These are phyloP conservation scores for Diogma glabrata DNA, from an alignment of 2,888 invertebrate species.

Conservation along the genomic window DNA sequence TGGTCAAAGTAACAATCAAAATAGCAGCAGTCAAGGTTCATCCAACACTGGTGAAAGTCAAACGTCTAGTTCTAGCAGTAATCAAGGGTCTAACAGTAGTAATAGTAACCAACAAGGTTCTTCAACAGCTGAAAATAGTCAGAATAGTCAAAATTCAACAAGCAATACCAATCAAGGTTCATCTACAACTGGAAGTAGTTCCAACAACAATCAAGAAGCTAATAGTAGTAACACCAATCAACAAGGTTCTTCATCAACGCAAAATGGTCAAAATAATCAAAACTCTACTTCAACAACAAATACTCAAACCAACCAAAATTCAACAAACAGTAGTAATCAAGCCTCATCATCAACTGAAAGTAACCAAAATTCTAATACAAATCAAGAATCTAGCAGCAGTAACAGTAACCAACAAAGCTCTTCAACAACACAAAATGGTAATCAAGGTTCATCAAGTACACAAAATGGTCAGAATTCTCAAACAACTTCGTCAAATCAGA, in stretches of 20 bases:
- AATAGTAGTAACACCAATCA: slow-evolving; percentile 11
- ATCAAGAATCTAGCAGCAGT: slow-evolving; percentile 14
- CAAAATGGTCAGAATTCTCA: slow-evolving; percentile 12
- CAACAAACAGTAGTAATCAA: slow-evolving; percentile 15
- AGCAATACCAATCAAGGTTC: background rate
- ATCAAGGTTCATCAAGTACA: slow-evolving; percentile 12
- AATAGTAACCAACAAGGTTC: slow-evolving; percentile 16
- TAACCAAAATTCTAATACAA: slow-evolving; percentile 16
- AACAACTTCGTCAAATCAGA: slow-evolving; percentile 5
- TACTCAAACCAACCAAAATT: slow-evolving; percentile 9
- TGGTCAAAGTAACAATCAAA: background rate
- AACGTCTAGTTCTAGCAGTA: slow-evolving; percentile 11
- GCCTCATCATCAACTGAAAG: slow-evolving; percentile 10
- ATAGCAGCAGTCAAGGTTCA: slow-evolving; percentile 3
- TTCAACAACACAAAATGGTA: slow-evolving; percentile 7
- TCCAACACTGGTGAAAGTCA: background rate
- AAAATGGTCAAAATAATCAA: slow-evolving; percentile 13
- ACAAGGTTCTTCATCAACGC: slow-evolving; percentile 15
- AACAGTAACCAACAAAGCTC: slow-evolving; percentile 14
- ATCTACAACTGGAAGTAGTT: background rate
- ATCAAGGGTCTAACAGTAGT: slow-evolving; percentile 18
- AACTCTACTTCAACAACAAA: slow-evolving; percentile 7
- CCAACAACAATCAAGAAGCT: background rate
- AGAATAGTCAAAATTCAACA: slow-evolving; percentile 17
- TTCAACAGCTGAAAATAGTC: no score